Conservation (phyloP, 2,888 invertebrate genomes). For the Microctonus hyperodae region DNA sequence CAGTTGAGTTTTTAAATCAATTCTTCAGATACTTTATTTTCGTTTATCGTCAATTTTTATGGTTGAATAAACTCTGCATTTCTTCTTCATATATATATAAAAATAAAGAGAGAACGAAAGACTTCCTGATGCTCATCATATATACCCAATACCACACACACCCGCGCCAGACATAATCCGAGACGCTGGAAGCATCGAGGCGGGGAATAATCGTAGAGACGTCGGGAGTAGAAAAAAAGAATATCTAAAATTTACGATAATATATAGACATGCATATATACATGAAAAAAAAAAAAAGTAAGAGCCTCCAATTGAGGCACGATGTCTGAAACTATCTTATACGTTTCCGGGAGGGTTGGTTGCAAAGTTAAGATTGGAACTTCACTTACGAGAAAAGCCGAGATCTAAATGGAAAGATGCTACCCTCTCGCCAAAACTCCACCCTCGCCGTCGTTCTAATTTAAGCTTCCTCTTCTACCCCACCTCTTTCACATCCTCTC, state of each 20-base stretch:
- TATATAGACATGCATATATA: neutral
- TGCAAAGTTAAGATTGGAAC: slow-evolving; percentile 34
- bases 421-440: slow-evolving; percentile 21
- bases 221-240: neutral
- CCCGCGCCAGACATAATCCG: slow-evolving; percentile 1
- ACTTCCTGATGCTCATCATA: neutral
- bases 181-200: neutral
- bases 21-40: neutral
- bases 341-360: neutral
- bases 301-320: slow-evolving; percentile 12
- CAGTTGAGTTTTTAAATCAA: neutral
- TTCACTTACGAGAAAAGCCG: slow-evolving; percentile 31
- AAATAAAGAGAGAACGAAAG: no score
- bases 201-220: neutral
- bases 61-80: neutral
- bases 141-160: neutral
- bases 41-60: neutral
- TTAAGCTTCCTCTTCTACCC: slow-evolving; percentile 30
- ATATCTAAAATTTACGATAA: slow-evolving; percentile 7
- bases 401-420: slow-evolving; percentile 35
- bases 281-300: neutral
- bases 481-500: slow-evolving; percentile 8
- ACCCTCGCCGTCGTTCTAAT: slow-evolving; percentile 33
- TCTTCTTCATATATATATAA: neutral
- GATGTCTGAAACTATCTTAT: slow-evolving; percentile 10